Percentiles rank a stretch among this genome's conserved stretches.
Evolutionary conservation across 2,113 vertebrate genomes (phyloP).

Genomic region (Albula goreensis): DNA sequence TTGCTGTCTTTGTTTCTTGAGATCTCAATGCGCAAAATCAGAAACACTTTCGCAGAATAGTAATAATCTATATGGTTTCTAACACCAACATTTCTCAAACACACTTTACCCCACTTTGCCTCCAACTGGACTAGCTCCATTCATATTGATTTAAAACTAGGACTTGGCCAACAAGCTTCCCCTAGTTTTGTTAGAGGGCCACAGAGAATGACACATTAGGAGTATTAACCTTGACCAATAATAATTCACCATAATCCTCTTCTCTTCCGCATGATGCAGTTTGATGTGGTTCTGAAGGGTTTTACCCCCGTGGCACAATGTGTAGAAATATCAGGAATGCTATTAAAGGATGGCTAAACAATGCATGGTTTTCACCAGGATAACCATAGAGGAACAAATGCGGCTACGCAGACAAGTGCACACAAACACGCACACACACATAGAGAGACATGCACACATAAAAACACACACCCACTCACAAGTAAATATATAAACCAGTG

Average conservation of each 20-base stretch:
- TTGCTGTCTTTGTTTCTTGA: background rate
- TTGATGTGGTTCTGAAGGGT: background rate
- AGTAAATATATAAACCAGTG: background rate
- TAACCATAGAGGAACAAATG: background rate
- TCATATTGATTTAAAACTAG: background rate
- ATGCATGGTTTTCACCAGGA: background rate
- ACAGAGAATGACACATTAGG: background rate
- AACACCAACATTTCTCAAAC: background rate
- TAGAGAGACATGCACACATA: background rate
- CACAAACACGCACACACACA: background rate
- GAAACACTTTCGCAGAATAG: background rate
- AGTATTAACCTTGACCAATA: background rate
- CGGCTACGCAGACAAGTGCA: background rate
- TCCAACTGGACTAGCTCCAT: background rate
- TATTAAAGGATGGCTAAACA: background rate
- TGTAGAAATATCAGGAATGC: background rate
- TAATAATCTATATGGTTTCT: background rate
- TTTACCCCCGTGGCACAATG: background rate
- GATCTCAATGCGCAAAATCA: background rate
- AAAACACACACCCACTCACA: background rate
- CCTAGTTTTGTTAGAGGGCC: background rate
- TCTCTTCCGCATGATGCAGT: background rate
- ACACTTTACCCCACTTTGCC: background rate
- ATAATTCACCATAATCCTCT: constrained; percentile 18
- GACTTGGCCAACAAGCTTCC: background rate